A percentile compares a stretch with the other conserved stretches of the same genome.
These are phyloP conservation scores for Dipodomys stephensi DNA, from an alignment of 2,113 vertebrate genomes.

Conservation along the genomic window DNA sequence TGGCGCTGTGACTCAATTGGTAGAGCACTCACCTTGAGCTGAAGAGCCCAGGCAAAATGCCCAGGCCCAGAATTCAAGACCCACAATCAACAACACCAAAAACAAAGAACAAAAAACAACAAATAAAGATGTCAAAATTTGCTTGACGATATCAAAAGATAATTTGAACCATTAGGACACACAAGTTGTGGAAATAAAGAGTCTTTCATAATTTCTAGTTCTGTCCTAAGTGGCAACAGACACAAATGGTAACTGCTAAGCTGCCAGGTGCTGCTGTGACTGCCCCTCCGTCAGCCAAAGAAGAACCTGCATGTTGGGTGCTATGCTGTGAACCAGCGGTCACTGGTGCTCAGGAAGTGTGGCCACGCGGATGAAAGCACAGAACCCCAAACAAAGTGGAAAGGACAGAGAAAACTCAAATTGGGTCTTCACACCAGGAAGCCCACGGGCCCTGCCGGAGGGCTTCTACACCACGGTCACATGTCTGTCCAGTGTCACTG, in stretches of 20 bases:
- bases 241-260: background rate
- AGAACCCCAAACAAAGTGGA: background rate
- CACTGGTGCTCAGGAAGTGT: background rate
- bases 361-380: background rate
- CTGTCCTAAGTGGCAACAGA: background rate
- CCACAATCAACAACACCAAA: too few relatives aligned
- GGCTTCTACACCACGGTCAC: background rate
- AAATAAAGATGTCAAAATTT: background rate
- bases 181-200: background rate
- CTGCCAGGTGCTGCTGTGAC: background rate
- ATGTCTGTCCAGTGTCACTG: too few relatives aligned
- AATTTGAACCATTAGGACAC: background rate
- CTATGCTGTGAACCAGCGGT: background rate
- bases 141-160: background rate
- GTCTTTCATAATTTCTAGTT: background rate
- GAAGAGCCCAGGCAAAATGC: too few relatives aligned
- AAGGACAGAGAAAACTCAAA: background rate
- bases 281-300: background rate
- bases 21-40: too few relatives aligned
- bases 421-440: background rate
- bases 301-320: background rate
- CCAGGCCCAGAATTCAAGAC: too few relatives aligned
- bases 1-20: too few relatives aligned
- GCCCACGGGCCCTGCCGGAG: background rate
- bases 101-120: too few relatives aligned